Evolutionary conservation across 2,797 vertebrate species (phyloP).

Genomic region (Mormyrus hasselquistii): DNA sequence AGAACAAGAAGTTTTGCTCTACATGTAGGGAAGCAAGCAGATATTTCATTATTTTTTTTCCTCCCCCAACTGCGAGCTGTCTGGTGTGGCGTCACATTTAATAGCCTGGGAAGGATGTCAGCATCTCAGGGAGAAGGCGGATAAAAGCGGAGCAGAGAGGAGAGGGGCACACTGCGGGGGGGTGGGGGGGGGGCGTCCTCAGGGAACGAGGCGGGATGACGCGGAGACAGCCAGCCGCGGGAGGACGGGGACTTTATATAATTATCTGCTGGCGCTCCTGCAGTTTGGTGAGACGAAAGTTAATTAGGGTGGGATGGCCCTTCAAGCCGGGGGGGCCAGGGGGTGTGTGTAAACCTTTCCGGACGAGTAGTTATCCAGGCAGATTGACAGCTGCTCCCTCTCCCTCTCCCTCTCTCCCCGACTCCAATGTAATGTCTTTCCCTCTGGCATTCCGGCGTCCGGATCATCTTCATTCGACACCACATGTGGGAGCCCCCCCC

Average conservation of each 20-base stretch:
- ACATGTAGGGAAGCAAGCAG: slow-evolving; percentile 51
- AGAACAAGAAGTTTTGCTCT: slow-evolving; percentile 55
- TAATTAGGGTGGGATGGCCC: slow-evolving; percentile 50
- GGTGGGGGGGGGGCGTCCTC: slow-evolving; percentile 43
- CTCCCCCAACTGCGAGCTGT: slow-evolving; percentile 47
- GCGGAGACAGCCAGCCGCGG: slow-evolving; percentile 42
- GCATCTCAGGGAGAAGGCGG: slow-evolving; percentile 45
- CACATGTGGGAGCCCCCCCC: background rate
- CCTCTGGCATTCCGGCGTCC: background rate
- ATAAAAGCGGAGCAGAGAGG: slow-evolving; percentile 23
- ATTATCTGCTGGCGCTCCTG: slow-evolving; percentile 45
- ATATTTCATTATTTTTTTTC: slow-evolving; percentile 38
- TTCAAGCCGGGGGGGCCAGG: slow-evolving; percentile 26
- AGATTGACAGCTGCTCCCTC: background rate
- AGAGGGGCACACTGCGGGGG: slow-evolving; percentile 26
- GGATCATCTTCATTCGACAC: background rate
- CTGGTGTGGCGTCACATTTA: slow-evolving; percentile 44
- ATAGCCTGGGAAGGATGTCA: slow-evolving; percentile 43
- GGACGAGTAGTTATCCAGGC: slow-evolving; percentile 3
- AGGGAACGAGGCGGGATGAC: slow-evolving; percentile 50
- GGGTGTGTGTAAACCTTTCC: slow-evolving; percentile 12
- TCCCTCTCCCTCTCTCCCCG: background rate
- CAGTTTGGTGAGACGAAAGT: slow-evolving; percentile 44
- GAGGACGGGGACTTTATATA: slow-evolving; percentile 46
- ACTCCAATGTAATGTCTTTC: background rate